Conservation (phyloP, 2,113 vertebrate genomes). For the Natator depressus region DNA sequence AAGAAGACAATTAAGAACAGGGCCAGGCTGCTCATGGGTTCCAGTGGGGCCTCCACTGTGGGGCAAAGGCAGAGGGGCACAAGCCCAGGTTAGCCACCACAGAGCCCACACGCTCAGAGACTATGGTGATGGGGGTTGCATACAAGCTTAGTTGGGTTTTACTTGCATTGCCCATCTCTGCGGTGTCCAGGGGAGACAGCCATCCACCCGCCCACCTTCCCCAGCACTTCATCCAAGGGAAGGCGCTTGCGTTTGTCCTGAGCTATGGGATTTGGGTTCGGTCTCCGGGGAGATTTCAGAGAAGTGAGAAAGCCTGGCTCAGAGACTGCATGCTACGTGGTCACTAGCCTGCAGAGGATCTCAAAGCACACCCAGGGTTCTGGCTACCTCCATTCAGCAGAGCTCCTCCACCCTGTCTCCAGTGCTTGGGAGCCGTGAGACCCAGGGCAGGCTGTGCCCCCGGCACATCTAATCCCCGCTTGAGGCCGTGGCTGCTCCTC, state of each 20-base stretch:
- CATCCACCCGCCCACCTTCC: accelerated
- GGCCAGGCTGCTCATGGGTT: slow-evolving; percentile 87
- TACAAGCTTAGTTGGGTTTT: not conserved
- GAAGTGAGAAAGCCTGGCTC: accelerated
- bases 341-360: not conserved
- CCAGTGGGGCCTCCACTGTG: slow-evolving; percentile 71
- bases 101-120: not conserved
- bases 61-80: not conserved
- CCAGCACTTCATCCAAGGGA: too few species aligned
- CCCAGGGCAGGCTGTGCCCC: too few species aligned
- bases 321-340: accelerated
- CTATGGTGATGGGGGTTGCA: accelerated
- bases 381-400: accelerated
- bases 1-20: slow-evolving; percentile 94
- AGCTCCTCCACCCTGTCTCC: not conserved
- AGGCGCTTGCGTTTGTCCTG: not conserved
- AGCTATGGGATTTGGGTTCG: not conserved
- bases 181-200: too few species aligned
- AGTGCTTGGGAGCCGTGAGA: not conserved
- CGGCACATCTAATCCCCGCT: not conserved
- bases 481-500: too few species aligned
- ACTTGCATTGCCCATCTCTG: accelerated
- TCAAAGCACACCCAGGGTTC: accelerated
- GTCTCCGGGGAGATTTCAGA: not conserved
- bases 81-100: not conserved